A percentile compares a stretch with the other conserved stretches of the same genome.
Evolutionary conservation across 2,888 invertebrate species (phyloP).

Genomic region (Hedya salicella): DNA sequence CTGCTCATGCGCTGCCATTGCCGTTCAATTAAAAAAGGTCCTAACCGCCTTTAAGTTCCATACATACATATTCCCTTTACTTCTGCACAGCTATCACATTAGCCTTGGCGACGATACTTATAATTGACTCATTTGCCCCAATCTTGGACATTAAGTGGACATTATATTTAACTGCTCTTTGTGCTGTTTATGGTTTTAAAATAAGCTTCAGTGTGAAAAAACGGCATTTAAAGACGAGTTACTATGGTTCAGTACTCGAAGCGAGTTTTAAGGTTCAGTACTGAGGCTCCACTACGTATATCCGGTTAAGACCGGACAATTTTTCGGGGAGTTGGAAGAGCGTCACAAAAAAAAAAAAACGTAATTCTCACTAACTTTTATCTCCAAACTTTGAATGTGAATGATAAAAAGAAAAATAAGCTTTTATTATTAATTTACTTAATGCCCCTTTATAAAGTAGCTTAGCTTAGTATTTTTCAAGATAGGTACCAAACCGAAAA

Average conservation of each 20-base stretch:
- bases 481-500: no score
- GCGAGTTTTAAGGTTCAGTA: slow-evolving; percentile 1
- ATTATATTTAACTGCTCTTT: slow-evolving; percentile 23
- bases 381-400: no score
- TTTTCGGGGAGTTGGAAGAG: no score
- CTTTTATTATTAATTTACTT: no score
- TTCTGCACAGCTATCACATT: not conserved
- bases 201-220: slow-evolving; percentile 9
- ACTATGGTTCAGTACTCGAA: no score
- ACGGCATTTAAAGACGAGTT: not conserved
- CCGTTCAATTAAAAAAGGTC: not conserved
- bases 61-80: not conserved
- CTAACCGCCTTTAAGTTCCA: not conserved
- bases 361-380: no score
- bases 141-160: slow-evolving; percentile 12
- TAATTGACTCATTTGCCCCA: slow-evolving; percentile 14
- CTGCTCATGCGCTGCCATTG: not conserved
- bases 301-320: no score
- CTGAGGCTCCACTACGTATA: no score
- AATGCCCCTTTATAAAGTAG: no score
- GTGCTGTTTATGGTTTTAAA: slow-evolving; percentile 21
- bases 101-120: slow-evolving; percentile 1
- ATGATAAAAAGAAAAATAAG: no score
- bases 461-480: no score
- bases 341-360: no score